Evolutionary conservation across 2,113 vertebrate genomes (phyloP).

Genomic region (Tichodroma muraria): DNA sequence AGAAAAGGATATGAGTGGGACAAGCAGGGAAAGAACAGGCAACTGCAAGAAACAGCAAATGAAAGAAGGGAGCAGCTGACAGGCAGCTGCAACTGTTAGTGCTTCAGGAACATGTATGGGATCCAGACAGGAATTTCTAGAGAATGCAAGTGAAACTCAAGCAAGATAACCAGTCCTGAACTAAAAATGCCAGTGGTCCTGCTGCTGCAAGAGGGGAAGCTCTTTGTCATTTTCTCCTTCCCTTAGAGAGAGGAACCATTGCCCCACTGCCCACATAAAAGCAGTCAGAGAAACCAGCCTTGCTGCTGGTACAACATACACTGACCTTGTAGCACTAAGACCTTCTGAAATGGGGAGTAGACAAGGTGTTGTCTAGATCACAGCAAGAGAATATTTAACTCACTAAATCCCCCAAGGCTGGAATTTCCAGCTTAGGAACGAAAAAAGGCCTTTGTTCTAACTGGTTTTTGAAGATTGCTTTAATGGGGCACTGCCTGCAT

Average conservation of each 20-base stretch:
- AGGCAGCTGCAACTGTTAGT: neutral
- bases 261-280: neutral
- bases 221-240: neutral
- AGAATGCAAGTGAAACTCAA: slow-evolving; percentile 15
- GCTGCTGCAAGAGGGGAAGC: neutral
- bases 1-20: neutral
- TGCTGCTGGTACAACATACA: neutral
- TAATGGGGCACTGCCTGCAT: neutral
- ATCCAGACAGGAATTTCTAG: slow-evolving; percentile 3
- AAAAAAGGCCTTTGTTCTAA: neutral
- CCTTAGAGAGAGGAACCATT: neutral
- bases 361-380: neutral
- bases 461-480: neutral
- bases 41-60: neutral
- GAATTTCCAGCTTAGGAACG: neutral
- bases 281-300: neutral
- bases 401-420: neutral
- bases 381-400: neutral
- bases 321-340: neutral
- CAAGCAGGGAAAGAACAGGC: neutral
- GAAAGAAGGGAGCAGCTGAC: slow-evolving; percentile 26
- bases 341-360: neutral
- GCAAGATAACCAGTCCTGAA: neutral
- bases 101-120: neutral
- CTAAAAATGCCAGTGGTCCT: neutral